Evolutionary conservation across 2,888 invertebrate genomes (phyloP).

Genomic region (Lottia gigantea): DNA sequence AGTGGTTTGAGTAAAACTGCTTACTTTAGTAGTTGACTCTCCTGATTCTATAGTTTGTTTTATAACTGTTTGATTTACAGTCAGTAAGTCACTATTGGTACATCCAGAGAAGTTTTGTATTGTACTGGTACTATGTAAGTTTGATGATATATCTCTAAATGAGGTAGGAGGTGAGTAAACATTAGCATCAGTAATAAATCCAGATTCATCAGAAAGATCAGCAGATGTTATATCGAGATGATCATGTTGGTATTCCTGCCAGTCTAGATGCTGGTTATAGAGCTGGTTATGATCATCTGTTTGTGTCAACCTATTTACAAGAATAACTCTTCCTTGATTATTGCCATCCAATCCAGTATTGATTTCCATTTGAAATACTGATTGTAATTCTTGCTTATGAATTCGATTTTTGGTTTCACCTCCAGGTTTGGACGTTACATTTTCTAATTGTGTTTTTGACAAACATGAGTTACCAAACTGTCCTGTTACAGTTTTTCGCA

Average conservation of each 20-base stretch:
- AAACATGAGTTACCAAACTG: neutral
- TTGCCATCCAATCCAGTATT: neutral
- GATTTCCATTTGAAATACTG: neutral
- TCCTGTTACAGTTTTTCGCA: neutral
- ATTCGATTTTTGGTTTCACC: neutral
- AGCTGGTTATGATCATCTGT: neutral
- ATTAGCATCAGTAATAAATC: neutral
- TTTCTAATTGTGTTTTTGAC: too few relatives aligned
- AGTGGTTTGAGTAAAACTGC: neutral
- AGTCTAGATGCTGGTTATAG: neutral
- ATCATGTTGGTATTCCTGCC: neutral
- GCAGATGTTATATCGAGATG: neutral
- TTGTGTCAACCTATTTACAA: neutral
- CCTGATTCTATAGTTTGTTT: neutral
- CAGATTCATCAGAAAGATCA: conserved; percentile 6
- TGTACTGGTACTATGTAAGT: neutral
- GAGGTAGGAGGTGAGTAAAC: neutral
- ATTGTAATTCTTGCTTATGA: neutral
- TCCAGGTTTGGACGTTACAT: neutral
- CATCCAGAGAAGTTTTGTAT: neutral
- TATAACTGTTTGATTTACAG: neutral
- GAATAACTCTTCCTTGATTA: neutral
- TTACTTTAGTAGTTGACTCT: neutral
- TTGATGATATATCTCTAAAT: neutral
- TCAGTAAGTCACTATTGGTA: neutral